Conservation (phyloP, 2,797 vertebrate genomes). For the Simalia tracyae region DNA sequence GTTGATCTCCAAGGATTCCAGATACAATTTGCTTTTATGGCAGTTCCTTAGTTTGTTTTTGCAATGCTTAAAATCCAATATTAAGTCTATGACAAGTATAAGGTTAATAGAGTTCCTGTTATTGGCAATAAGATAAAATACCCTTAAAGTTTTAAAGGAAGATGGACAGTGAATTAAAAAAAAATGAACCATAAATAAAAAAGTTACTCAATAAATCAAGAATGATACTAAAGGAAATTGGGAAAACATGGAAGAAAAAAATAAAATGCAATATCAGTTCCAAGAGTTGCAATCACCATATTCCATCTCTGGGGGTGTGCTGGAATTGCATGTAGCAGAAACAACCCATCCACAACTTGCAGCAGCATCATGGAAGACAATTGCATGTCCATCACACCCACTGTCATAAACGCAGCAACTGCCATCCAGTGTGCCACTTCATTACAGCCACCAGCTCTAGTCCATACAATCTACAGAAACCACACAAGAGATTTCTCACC, state of each 20-base stretch:
- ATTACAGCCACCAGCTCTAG: too few species aligned
- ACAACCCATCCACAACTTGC: too few species aligned
- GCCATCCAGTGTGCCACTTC: too few species aligned
- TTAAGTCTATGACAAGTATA: not conserved
- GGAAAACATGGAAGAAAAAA: slow-evolving; percentile 9
- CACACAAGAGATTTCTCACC: too few species aligned
- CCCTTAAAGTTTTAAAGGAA: not conserved
- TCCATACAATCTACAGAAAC: too few species aligned
- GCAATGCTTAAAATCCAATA: slow-evolving; percentile 20
- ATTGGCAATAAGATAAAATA: not conserved
- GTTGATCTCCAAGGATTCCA: slow-evolving; percentile 2
- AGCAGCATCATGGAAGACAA: too few species aligned
- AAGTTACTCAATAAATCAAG: not conserved
- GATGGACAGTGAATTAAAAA: not conserved
- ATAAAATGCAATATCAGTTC: not conserved
- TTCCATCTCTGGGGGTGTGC: too few species aligned
- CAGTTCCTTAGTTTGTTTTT: not conserved
- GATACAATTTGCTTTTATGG: not conserved
- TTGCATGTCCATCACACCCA: too few species aligned
- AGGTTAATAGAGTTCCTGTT: slow-evolving; percentile 30
- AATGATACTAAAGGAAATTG: not conserved
- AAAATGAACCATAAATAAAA: not conserved
- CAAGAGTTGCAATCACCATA: not conserved
- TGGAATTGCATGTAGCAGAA: too few species aligned
- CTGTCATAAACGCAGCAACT: too few species aligned